Evolutionary conservation across 2,888 invertebrate species (phyloP).

Genomic region (Pycnomerus fuliginosus): DNA sequence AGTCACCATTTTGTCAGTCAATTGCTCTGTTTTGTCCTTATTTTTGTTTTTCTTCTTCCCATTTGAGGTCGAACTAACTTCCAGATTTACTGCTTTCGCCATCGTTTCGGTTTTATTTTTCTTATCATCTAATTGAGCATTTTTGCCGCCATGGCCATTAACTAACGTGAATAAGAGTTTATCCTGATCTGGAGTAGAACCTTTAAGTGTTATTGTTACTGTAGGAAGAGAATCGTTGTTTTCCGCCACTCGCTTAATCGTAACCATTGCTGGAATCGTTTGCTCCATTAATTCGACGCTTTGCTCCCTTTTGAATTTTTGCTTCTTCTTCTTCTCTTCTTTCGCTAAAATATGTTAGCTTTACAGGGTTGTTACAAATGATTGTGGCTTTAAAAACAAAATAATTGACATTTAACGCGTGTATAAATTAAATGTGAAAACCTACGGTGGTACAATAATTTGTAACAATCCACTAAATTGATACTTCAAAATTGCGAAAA

Average conservation of each 20-base stretch:
- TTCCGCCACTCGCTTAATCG: slow-evolving; percentile 70
- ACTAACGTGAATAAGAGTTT: slow-evolving; percentile 71
- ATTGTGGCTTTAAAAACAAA: not conserved
- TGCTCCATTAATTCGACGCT: slow-evolving; percentile 43
- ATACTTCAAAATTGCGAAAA: no score
- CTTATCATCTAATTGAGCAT: slow-evolving; percentile 10
- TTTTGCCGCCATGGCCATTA: slow-evolving; percentile 50
- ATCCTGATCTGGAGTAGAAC: slow-evolving; percentile 71
- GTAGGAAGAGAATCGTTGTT: slow-evolving; percentile 67
- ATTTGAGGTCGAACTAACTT: slow-evolving; percentile 39
- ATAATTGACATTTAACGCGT: not conserved
- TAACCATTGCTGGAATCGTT: slow-evolving; percentile 61
- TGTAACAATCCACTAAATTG: no score
- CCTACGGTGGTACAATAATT: no score
- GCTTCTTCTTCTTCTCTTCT: slow-evolving; percentile 25
- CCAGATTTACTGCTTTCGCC: slow-evolving; percentile 30
- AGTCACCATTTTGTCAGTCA: slow-evolving; percentile 28
- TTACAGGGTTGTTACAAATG: not conserved
- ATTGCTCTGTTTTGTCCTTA: slow-evolving; percentile 29
- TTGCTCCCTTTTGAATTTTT: slow-evolving; percentile 22
- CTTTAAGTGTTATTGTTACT: slow-evolving; percentile 75
- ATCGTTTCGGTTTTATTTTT: slow-evolving; percentile 15
- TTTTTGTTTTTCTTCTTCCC: slow-evolving; percentile 41
- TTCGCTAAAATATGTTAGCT: slow-evolving; percentile 2
- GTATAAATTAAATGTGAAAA: not conserved